Conservation (phyloP, 2,113 vertebrate species). For the Polypterus senegalus region DNA sequence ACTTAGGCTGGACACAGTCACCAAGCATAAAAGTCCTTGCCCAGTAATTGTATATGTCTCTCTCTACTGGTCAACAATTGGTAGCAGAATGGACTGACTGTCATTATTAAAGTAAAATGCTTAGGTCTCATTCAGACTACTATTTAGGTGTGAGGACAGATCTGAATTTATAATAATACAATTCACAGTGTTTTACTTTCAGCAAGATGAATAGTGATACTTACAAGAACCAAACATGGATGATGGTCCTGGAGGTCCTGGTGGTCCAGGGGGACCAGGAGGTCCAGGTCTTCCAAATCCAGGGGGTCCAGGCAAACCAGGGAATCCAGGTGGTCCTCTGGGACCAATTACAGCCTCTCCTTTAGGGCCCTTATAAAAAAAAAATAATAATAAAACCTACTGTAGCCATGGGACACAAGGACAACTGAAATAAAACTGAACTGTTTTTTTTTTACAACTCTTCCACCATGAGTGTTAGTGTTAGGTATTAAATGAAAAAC, state of each 20-base stretch:
- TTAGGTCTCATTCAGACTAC: no score
- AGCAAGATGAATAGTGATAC: background rate
- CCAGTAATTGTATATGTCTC: no score
- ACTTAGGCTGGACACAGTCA: background rate
- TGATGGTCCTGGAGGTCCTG: conserved; percentile 45
- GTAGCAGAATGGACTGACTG: no score
- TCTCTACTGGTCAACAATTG: no score
- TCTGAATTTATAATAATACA: no score
- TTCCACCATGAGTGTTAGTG: no score
- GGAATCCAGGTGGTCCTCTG: conserved; percentile 64
- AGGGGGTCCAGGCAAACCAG: conserved; percentile 69
- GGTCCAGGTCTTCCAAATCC: conserved; percentile 71
- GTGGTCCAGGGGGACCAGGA: conserved; percentile 70
- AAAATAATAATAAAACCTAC: conserved; percentile 5
- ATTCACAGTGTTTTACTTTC: no score
- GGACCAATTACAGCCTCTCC: conserved; percentile 68
- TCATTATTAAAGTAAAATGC: no score
- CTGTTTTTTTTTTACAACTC: no score
- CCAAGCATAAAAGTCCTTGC: no score
- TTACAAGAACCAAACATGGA: conserved; percentile 61
- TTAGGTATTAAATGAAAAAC: no score
- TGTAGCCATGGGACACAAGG: background rate
- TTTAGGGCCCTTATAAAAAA: conserved; percentile 61
- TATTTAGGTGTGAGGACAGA: background rate
- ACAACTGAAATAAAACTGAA: background rate